Evolutionary conservation across 1,140 invertebrate species (phyloP), one percentile per base, ranked within the genome.

Genomic region (Ips typographus): DNA sequence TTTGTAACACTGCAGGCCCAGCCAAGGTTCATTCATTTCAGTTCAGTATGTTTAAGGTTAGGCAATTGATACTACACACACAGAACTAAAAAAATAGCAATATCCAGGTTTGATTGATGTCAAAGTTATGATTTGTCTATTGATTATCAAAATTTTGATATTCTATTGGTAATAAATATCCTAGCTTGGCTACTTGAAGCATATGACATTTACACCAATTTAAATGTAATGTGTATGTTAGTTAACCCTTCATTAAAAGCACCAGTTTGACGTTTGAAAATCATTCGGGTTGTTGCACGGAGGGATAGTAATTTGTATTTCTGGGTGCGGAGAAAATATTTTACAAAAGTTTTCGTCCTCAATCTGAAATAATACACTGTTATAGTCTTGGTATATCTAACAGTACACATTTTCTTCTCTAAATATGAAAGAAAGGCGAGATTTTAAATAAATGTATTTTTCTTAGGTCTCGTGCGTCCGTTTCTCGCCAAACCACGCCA

Each of bases 401-500:
- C n/a, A 47, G n/a, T 5, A 47, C 44, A 47, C 4, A 47, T 47
- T 47, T 47, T 47, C n/a, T 47, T 47, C 4, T 47, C 4, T 47
- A 47, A 47, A 47, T 47, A 5, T 47, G 22, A 22, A 22, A 22
- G 43, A 44, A 44, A 44, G 43, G 1, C 8, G 4, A 44, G 4
- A 44, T 44, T 44, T 49, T 49, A 3, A 49, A 49, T 49, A 6
- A 49, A 3, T 49, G 43, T 8, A 22, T 53, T 2, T 40, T 42
- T 59, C 8, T 4, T 52, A 76, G 75, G 75, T 77, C 36, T 99
- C 96, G 2, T 99, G 98, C 80, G 98, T 99, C 0, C 86, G 98
- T 58, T 99, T 99, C 83, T 99, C 97, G 40, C 97, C 98, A 36
- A 98, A 98, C 80, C 96, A 97, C 78, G 89, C 91, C 51, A 99